Percentiles rank a stretch among this genome's conserved stretches.
These are phyloP conservation scores for Eutrigla gurnardus DNA, from an alignment of 2,797 vertebrate species.

Conservation along the genomic window DNA sequence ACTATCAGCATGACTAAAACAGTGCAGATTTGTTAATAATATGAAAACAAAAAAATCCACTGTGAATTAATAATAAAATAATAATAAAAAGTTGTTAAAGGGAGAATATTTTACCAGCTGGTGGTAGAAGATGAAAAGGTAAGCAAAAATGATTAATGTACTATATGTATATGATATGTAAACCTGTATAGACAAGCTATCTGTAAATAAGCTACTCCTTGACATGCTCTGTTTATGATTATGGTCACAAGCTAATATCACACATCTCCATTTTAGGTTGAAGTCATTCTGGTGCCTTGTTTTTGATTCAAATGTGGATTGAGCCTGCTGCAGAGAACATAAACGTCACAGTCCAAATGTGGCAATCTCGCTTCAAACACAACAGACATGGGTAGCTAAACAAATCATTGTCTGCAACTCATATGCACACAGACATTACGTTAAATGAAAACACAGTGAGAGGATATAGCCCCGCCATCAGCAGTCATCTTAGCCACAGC, in stretches of 20 bases:
- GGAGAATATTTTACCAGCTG: conserved; percentile 23
- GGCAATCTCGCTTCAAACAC: conserved; percentile 36
- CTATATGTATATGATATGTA: no score
- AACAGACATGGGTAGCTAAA: conserved; percentile 19
- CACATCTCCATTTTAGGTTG: conserved; percentile 13
- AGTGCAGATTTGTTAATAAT: background rate
- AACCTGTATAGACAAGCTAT: background rate
- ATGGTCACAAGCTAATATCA: background rate
- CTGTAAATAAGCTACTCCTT: conserved; percentile 18
- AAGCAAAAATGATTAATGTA: conserved; percentile 25
- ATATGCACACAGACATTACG: conserved; percentile 28
- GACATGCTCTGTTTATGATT: conserved; percentile 4
- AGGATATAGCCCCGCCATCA: conserved; percentile 46
- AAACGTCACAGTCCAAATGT: conserved; percentile 46
- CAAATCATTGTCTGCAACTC: conserved; percentile 33
- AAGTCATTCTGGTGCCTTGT: conserved; percentile 7
- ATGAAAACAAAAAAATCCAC: background rate
- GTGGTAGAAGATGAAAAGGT: conserved; percentile 41
- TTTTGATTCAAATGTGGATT: conserved; percentile 27
- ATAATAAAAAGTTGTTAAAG: conserved; percentile 15
- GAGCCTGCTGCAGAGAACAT: conserved; percentile 4
- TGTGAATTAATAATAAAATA: background rate
- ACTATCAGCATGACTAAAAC: background rate
- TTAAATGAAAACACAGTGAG: conserved; percentile 42
- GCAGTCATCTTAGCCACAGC: conserved; percentile 32